A percentile compares a stretch with the other conserved stretches of the same genome.
Evolutionary conservation across 1,140 invertebrate species (phyloP).

Genomic region (Carposina sasakii): DNA sequence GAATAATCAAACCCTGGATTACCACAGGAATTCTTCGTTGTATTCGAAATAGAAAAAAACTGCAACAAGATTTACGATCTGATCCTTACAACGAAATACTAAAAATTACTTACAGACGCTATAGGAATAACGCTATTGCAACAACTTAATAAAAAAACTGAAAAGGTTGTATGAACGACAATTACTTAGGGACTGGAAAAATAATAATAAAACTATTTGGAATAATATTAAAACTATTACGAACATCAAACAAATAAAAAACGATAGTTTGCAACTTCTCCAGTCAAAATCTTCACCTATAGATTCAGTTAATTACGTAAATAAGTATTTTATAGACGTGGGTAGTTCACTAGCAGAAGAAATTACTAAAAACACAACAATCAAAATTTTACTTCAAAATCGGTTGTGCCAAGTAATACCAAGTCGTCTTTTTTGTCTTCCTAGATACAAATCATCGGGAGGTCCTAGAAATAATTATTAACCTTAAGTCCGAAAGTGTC

Average conservation of each 20-base stretch:
- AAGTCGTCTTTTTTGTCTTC: no score
- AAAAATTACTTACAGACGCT: slow-evolving; percentile 3
- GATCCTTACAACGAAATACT: background rate
- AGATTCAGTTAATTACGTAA: background rate
- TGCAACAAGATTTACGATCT: background rate
- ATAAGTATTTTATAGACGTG: background rate
- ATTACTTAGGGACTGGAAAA: background rate
- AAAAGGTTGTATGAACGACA: background rate
- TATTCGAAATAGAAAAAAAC: background rate
- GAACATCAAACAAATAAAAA: background rate
- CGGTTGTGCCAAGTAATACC: no score
- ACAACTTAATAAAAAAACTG: background rate
- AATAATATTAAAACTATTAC: background rate
- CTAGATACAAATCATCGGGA: no score
- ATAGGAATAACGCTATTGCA: background rate
- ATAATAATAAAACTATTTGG: background rate
- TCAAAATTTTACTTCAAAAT: no score
- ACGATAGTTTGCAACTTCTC: background rate
- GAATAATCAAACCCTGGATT: slow-evolving; percentile 1
- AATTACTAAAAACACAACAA: no score
- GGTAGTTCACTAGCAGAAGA: background rate
- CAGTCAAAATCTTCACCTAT: background rate
- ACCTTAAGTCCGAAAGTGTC: no score
- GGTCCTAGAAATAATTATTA: no score
- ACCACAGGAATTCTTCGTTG: background rate